These are phyloP conservation scores for Hedya salicella DNA, from an alignment of 2,888 invertebrate species.

Conservation along the genomic window DNA sequence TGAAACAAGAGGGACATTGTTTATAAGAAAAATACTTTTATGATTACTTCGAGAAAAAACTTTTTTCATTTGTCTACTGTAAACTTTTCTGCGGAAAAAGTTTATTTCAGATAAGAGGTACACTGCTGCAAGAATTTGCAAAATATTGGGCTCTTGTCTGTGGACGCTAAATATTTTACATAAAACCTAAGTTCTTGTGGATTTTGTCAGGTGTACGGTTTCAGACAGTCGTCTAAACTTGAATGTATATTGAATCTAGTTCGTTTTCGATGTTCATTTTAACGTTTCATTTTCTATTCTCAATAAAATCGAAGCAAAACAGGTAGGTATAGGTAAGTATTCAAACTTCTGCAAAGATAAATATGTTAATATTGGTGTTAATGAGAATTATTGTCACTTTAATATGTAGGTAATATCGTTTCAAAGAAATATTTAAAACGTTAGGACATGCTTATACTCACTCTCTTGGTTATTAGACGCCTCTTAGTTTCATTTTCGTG, in stretches of 20 bases:
- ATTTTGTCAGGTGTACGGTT: background rate
- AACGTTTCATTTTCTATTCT: no score
- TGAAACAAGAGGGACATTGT: constrained; percentile 32
- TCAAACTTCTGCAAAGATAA: no score
- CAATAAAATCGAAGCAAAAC: no score
- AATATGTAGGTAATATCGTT: no score
- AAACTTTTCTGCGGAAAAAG: constrained; percentile 33
- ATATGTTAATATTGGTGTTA: no score
- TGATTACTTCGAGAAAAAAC: constrained; percentile 40
- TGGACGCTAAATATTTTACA: constrained; percentile 2
- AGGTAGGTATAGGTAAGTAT: no score
- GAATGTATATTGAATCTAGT: no score
- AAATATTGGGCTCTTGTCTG: constrained; percentile 16
- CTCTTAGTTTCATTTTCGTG: background rate
- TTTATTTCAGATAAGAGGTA: constrained; percentile 25
- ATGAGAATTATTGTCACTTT: no score
- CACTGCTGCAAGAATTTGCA: constrained; percentile 20
- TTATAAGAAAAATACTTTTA: constrained; percentile 35
- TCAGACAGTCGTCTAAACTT: background rate
- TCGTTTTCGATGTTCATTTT: no score
- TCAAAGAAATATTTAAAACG: no score
- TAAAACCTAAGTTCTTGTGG: background rate
- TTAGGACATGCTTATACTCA: no score
- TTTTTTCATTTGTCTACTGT: constrained; percentile 41
- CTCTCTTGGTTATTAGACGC: background rate